phyloP scores from a whole-genome alignment of 2,113 vertebrate species.

The Aepyceros melampus region DNA sequence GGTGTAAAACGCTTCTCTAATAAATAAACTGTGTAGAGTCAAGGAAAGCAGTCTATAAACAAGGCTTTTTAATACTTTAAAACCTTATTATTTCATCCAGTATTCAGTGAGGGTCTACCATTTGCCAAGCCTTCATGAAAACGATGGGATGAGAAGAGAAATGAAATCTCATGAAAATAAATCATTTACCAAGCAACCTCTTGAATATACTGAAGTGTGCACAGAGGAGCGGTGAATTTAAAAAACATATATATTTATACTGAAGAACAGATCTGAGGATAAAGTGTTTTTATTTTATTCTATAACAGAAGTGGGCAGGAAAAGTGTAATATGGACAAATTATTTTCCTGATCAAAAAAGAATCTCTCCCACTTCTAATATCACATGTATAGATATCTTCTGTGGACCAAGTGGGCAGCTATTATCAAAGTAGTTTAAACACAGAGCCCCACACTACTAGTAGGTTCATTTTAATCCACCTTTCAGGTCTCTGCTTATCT shows the following conservation, averaged over 20 bases:
- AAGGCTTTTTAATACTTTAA: not conserved
- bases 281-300: not conserved
- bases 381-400: not conserved
- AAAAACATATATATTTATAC: not conserved
- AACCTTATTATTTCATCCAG: not conserved
- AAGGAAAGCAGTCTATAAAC: not conserved
- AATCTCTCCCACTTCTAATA: not conserved
- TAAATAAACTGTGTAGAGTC: not conserved
- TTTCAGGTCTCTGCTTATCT: rapidly evolving
- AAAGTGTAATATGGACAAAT: not conserved
- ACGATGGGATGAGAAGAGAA: not conserved
- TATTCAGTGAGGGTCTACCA: not conserved
- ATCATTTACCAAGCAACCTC: not conserved
- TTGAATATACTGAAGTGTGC: not conserved
- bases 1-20: not conserved
- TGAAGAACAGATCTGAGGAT: not conserved
- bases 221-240: rapidly evolving
- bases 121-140: not conserved
- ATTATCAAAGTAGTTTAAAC: not conserved
- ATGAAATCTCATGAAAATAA: not conserved
- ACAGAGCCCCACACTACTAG: not conserved
- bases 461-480: not conserved
- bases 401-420: not conserved
- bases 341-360: not conserved
- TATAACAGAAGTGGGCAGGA: not conserved